Evolutionary conservation across 2,797 vertebrate species (phyloP).

Genomic region (Melopsittacus undulatus): DNA sequence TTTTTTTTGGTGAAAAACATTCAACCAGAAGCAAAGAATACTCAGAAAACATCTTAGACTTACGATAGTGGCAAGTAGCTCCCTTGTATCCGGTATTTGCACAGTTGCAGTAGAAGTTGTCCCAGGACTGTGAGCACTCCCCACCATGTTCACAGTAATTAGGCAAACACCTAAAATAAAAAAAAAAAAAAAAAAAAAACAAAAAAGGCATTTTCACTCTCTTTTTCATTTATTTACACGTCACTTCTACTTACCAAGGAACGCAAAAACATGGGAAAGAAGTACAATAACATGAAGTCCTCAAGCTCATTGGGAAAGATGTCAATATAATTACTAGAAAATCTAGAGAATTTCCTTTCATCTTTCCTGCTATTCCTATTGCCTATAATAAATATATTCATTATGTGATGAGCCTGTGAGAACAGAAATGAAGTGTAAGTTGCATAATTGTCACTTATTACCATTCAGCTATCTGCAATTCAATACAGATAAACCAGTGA

Average conservation of each 20-base stretch:
- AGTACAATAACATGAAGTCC: not conserved
- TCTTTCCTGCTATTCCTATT: not conserved
- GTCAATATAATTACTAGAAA: not conserved
- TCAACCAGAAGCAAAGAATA: not conserved
- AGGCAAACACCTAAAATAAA: conserved; percentile 85
- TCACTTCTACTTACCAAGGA: not conserved
- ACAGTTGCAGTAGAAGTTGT: conserved; percentile 90
- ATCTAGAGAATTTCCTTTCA: not conserved
- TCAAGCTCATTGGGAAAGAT: not conserved
- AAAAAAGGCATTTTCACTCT: not conserved
- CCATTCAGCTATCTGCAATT: not conserved
- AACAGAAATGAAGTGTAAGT: not conserved
- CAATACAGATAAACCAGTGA: not conserved
- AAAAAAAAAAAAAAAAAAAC: not conserved
- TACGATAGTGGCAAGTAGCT: conserved; percentile 94
- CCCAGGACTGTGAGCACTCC: conserved; percentile 92
- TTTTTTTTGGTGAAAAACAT: not conserved
- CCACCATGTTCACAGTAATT: conserved; percentile 95
- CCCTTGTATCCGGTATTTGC: conserved; percentile 89
- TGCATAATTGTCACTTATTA: not conserved
- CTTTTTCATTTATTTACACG: not conserved
- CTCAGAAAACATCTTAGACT: conserved; percentile 56
- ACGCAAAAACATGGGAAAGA: not conserved
- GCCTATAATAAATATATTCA: not conserved
- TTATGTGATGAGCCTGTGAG: not conserved